Conservation (phyloP, 2,797 vertebrate genomes). For the Sebastes nivosus region DNA sequence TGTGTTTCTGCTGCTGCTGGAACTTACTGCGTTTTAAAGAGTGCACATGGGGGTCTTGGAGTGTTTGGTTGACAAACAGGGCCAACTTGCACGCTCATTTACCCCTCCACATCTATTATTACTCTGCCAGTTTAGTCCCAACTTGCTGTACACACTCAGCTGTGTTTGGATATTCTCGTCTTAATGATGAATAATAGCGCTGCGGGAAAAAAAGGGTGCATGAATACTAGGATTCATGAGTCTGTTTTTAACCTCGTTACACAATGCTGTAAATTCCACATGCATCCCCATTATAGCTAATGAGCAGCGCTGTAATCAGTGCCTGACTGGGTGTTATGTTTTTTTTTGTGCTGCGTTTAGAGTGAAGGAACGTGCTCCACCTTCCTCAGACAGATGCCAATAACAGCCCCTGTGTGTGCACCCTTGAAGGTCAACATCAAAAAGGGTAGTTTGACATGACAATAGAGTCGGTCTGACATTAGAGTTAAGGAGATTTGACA, state of each 20-base stretch:
- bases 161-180: constrained; percentile 53
- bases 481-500: constrained; percentile 36
- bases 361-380: constrained; percentile 37
- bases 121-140: constrained; percentile 47
- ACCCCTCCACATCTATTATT: constrained; percentile 56
- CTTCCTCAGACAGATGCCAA: constrained; percentile 67
- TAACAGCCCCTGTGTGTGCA: constrained; percentile 39
- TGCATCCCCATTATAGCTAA: constrained; percentile 75
- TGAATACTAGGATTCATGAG: constrained; percentile 65
- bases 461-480: constrained; percentile 30
- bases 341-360: constrained; percentile 36
- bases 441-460: constrained; percentile 54
- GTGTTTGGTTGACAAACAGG: constrained; percentile 51
- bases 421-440: constrained; percentile 58
- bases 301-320: constrained; percentile 71
- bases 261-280: constrained; percentile 70
- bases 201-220: constrained; percentile 42
- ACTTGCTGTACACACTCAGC: constrained; percentile 33
- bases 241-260: constrained; percentile 72
- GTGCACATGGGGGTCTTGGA: constrained; percentile 28
- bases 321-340: constrained; percentile 29
- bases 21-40: constrained; percentile 57
- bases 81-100: constrained; percentile 47
- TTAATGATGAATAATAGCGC: constrained; percentile 75
- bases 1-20: constrained; percentile 55